phyloP scores from a whole-genome alignment of 2,888 invertebrate genomes.

The Emesis furor region DNA sequence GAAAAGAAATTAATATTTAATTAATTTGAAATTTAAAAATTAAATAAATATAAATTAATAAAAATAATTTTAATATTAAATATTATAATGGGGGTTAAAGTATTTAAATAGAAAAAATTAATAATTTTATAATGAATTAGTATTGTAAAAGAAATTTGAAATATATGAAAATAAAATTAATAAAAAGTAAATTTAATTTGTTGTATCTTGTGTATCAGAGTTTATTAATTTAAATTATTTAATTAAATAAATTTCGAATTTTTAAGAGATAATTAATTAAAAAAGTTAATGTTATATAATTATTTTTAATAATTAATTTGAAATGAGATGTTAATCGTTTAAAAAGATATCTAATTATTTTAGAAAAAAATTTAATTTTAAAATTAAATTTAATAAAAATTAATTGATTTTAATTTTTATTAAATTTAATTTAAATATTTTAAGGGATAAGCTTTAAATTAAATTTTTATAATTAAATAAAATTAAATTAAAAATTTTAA shows the following conservation, averaged over 20 bases:
- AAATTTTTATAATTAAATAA: slow-evolving; percentile 88
- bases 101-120: slow-evolving; percentile 90
- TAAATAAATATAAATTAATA: slow-evolving; percentile 85
- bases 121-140: slow-evolving; percentile 90
- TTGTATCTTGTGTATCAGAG: slow-evolving; percentile 95
- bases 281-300: slow-evolving; percentile 92
- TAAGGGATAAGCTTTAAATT: slow-evolving; percentile 93
- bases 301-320: slow-evolving; percentile 85
- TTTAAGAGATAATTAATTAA: slow-evolving; percentile 92
- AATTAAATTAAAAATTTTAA: slow-evolving; percentile 87
- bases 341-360: slow-evolving; percentile 94
- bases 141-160: slow-evolving; percentile 92
- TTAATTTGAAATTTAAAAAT: slow-evolving; percentile 84
- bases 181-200: slow-evolving; percentile 91
- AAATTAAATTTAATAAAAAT: slow-evolving; percentile 87
- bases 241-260: slow-evolving; percentile 91
- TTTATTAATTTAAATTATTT: slow-evolving; percentile 90
- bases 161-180: slow-evolving; percentile 87
- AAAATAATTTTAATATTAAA: slow-evolving; percentile 87
- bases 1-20: slow-evolving; percentile 90
- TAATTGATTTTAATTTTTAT: slow-evolving; percentile 78
- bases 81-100: slow-evolving; percentile 85
- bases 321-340: slow-evolving; percentile 94
- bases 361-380: slow-evolving; percentile 91
- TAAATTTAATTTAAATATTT: slow-evolving; percentile 87